Evolutionary conservation across 2,888 invertebrate genomes (phyloP), one percentile per base, ranked within the genome.

Genomic region (Ophion ellenae): DNA sequence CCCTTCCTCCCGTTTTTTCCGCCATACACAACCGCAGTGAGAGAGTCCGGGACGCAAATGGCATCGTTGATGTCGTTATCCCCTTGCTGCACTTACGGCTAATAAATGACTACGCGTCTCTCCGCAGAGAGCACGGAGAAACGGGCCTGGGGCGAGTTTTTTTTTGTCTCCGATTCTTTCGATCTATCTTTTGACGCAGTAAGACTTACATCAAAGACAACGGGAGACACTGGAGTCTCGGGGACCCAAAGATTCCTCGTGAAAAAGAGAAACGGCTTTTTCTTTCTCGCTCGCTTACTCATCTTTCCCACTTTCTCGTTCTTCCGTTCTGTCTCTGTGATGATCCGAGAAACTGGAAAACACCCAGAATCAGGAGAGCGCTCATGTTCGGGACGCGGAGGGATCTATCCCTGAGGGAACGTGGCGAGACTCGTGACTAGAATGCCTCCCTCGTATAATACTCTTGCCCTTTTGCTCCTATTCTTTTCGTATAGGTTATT

Each of bases 341-440:
- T 76, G 53, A 64, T 76, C 32, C 75, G 45, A 53, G 53, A 28
- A 47, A 20, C 67, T 77, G 61, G 77, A 78, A 76, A 63, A 66
- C 36, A 53, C 67, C 67, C 75, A 32, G 74, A 20, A 78, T 28
- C 47, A 67, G 75, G 24, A 59, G 40, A 28, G 77, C 40, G 24
- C 45, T 63, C 32, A 1, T 66, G 74, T 63, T 40, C 20, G 11
- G 57, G 32, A 45, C n/a, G 45, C 45, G 32, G 5, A 45, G 78
- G 78, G 78, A 78, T 69, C 24, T 36, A 32, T 61, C 9, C 45
- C 32, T 24, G 24, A 45, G 61, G 66, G 47, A 53, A 57, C 69
- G 32, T 20, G 63, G 9, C 59, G 63, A 78, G 74, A 73, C 73
- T 79, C 78, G 79, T 79, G 83, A 80, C 83, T 77, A 73, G 73